A percentile compares a stretch with the other conserved stretches of the same genome.
Conservation (phyloP, 2,113 vertebrate genomes). For the Nannobrachium achirus region DNA sequence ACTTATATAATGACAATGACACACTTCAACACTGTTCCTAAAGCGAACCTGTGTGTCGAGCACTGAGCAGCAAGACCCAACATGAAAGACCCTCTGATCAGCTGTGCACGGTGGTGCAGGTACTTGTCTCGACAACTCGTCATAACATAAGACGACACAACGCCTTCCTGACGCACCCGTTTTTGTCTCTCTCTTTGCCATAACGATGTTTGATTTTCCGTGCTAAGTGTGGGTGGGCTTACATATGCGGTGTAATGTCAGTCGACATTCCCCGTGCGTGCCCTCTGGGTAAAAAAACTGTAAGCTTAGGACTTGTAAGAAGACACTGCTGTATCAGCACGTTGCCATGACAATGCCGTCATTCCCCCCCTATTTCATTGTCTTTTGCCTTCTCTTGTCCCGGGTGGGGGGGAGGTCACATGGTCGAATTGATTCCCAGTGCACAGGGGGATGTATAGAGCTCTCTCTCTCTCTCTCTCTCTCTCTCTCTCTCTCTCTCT, state of each 20-base stretch:
- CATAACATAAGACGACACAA: too few species aligned
- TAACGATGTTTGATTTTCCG: not conserved
- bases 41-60: not conserved
- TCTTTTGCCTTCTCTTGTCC: conserved; percentile 58
- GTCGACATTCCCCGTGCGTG: conserved; percentile 36
- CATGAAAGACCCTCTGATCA: conserved; percentile 2
- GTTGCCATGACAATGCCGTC: conserved; percentile 69
- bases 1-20: too few species aligned
- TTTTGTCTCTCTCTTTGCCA: too few species aligned
- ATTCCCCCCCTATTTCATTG: conserved; percentile 65
- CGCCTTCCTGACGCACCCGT: too few species aligned
- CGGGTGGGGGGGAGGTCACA: conserved; percentile 56
- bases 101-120: not conserved
- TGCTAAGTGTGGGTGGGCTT: conserved; percentile 4
- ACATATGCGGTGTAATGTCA: conserved; percentile 6
- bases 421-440: conserved; percentile 63
- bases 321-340: conserved; percentile 79
- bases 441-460: conserved; percentile 42
- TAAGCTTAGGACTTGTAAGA: conserved; percentile 77
- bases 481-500: conserved; percentile 31
- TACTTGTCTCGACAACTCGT: too few species aligned
- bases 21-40: not conserved
- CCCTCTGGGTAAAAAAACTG: conserved; percentile 60
- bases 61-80: not conserved
- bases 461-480: not conserved